Percentiles rank a stretch among this genome's conserved stretches.
These are phyloP conservation scores for Lordiphosa andalusiaca DNA, from an alignment of 2,888 invertebrate species.

Conservation along the genomic window DNA sequence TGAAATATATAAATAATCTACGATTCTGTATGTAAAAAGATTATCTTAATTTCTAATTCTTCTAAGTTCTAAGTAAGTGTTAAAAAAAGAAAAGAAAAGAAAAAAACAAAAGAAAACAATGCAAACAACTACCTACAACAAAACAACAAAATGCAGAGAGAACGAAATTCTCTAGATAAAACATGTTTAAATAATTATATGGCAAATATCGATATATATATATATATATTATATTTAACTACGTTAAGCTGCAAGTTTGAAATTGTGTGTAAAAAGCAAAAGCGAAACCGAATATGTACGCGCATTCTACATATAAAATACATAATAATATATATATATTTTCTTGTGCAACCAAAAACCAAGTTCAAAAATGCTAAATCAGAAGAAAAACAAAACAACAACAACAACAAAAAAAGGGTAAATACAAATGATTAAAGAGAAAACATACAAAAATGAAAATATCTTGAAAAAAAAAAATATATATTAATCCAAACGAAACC, in stretches of 20 bases:
- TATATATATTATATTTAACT: conserved; percentile 31
- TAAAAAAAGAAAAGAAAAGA: conserved; percentile 7
- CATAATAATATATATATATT: conserved; percentile 14
- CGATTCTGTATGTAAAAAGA: conserved; percentile 16
- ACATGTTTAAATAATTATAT: conserved; percentile 47
- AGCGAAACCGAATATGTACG: conserved; percentile 12
- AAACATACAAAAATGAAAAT: conserved; percentile 14
- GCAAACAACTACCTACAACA: conserved; percentile 65
- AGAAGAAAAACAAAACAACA: conserved; percentile 4
- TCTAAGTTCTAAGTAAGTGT: conserved; percentile 36
- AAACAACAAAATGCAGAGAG: conserved; percentile 29
- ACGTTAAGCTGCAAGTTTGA: conserved; percentile 54
- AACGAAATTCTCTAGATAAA: conserved; percentile 53
- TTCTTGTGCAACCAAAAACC: conserved; percentile 24
- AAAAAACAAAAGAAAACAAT: conserved; percentile 43
- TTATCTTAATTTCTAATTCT: conserved; percentile 13
- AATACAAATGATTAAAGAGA: conserved; percentile 6
- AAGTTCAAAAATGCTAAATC: conserved; percentile 20
- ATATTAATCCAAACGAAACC: conserved; percentile 5
- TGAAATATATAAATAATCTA: conserved; percentile 7
- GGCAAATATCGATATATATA: conserved; percentile 29
- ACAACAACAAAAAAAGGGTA: conserved; percentile 1
- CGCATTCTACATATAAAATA: conserved; percentile 22
- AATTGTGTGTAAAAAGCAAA: conserved; percentile 55
- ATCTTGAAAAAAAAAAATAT: conserved; percentile 3